Percentiles rank a stretch among this genome's conserved stretches.
phyloP scores from a whole-genome alignment of 2,797 vertebrate species.

The Anas flavirostris region DNA sequence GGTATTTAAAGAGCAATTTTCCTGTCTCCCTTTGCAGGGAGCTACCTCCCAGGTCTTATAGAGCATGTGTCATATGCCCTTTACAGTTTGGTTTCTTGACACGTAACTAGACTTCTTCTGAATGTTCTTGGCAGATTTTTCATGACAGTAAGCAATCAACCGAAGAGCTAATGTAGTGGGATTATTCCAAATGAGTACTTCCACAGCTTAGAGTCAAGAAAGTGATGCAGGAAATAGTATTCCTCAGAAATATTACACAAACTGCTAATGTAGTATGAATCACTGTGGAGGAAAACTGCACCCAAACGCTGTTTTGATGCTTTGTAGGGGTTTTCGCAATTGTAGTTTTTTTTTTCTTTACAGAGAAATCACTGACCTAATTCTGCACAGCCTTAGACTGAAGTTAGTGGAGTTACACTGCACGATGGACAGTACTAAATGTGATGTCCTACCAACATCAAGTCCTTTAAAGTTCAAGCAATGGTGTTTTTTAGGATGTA shows the following conservation, averaged over 20 bases:
- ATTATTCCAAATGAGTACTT: background rate
- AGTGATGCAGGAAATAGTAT: background rate
- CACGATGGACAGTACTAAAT: background rate
- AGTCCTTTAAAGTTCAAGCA: background rate
- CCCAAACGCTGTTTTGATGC: fast-evolving
- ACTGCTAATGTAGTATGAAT: background rate
- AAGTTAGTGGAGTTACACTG: background rate
- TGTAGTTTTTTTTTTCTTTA: too few species aligned
- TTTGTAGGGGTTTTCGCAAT: background rate
- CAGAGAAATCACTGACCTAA: background rate
- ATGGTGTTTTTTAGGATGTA: background rate
- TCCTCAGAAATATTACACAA: background rate
- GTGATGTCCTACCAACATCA: background rate
- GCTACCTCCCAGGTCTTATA: background rate
- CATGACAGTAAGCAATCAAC: background rate
- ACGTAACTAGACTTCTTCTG: fast-evolving
- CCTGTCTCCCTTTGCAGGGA: too few species aligned
- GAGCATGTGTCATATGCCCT: background rate
- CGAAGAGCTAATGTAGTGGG: background rate
- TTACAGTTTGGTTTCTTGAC: background rate
- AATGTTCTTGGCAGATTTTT: background rate
- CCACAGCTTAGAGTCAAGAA: background rate
- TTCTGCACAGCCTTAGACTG: background rate
- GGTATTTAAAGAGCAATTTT: background rate
- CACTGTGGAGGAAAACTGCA: background rate